These are phyloP conservation scores for Mastacembelus armatus DNA, from an alignment of 2,797 vertebrate genomes.

Conservation along the genomic window DNA sequence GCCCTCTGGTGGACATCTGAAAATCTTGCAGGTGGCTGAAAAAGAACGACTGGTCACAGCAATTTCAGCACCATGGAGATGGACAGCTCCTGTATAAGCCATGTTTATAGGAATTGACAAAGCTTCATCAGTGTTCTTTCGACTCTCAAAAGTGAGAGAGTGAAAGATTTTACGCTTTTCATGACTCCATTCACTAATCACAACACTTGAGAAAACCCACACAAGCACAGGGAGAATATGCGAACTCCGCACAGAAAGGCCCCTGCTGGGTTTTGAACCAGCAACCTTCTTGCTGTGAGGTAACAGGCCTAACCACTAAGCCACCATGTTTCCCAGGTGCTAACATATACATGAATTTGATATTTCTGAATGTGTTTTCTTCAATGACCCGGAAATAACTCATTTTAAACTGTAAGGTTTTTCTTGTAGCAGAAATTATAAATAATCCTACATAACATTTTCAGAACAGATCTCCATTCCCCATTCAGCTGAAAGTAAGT, in stretches of 20 bases:
- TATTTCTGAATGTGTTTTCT: neutral
- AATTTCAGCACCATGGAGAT: constrained; percentile 66
- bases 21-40: neutral
- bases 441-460: constrained; percentile 2
- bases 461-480: constrained; percentile 16
- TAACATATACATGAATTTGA: too few relatives aligned
- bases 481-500: constrained; percentile 56
- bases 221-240: too few relatives aligned
- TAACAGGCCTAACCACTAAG: too few relatives aligned
- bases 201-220: too few relatives aligned
- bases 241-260: too few relatives aligned
- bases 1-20: constrained; percentile 60
- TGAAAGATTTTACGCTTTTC: neutral
- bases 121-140: too few relatives aligned
- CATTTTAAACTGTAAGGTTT: neutral
- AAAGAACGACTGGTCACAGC: neutral
- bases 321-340: too few relatives aligned
- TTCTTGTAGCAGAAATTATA: neutral
- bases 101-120: too few relatives aligned
- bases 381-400: neutral
- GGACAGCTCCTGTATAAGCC: constrained; percentile 65
- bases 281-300: too few relatives aligned
- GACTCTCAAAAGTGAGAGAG: neutral
- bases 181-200: neutral
- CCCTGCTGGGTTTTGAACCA: too few relatives aligned